Conservation (phyloP, 2,888 invertebrate genomes). For the Lasioglossum lativentre region DNA sequence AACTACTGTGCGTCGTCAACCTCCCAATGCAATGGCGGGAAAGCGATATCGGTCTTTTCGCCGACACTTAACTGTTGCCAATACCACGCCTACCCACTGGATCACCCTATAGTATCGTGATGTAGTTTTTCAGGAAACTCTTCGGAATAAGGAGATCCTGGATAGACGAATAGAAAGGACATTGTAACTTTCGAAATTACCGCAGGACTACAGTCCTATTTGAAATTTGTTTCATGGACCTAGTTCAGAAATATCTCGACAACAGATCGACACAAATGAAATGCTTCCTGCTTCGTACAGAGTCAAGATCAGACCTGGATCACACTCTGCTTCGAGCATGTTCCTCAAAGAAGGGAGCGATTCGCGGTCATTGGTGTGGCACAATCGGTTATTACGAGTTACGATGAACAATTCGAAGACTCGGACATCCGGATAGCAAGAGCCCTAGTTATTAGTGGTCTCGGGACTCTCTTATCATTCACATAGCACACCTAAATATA, state of each 20-base stretch:
- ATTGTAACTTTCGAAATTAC: too few species aligned
- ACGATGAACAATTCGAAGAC: constrained; percentile 1
- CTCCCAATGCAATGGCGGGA: too few species aligned
- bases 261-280: neutral
- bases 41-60: too few species aligned
- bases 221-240: neutral
- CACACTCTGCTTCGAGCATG: constrained; percentile 28
- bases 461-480: constrained; percentile 61
- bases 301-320: constrained; percentile 53
- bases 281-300: neutral
- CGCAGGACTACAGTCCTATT: neutral
- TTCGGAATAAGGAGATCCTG: neutral
- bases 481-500: constrained; percentile 79
- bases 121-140: neutral
- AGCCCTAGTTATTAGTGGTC: constrained; percentile 56
- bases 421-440: neutral
- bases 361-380: constrained; percentile 63
- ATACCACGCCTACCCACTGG: neutral
- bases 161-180: neutral
- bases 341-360: constrained; percentile 57
- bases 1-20: too few species aligned
- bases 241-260: neutral
- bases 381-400: constrained; percentile 43
- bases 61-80: too few species aligned
- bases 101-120: neutral